These are phyloP conservation scores for Philypnodon macrostomus DNA, from an alignment of 2,797 vertebrate species.

Conservation along the genomic window DNA sequence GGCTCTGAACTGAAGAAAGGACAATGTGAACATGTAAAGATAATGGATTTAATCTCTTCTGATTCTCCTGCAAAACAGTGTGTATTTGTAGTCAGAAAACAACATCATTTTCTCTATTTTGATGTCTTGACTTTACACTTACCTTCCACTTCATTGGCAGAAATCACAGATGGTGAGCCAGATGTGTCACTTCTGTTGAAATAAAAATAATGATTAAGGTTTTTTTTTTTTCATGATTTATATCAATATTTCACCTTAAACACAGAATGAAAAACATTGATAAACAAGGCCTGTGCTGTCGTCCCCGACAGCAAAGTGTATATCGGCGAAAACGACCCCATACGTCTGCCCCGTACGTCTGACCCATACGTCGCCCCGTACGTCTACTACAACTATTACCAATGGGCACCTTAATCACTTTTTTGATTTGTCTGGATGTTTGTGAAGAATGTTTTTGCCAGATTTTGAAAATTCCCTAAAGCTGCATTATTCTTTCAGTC, in stretches of 20 bases:
- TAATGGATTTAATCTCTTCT: conserved; percentile 55
- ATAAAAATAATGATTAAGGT: conserved; percentile 9
- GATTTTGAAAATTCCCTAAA: too few relatives aligned
- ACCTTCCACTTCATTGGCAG: conserved; percentile 54
- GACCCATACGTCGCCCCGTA: too few relatives aligned
- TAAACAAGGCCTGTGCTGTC: too few relatives aligned
- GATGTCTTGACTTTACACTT: conserved; percentile 38
- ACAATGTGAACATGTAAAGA: conserved; percentile 69
- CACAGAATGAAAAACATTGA: not conserved
- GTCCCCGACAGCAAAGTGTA: too few relatives aligned
- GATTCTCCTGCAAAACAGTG: conserved; percentile 35
- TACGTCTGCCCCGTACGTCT: too few relatives aligned
- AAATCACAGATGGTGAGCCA: conserved; percentile 47
- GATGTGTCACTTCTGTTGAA: conserved; percentile 47
- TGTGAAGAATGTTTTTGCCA: too few relatives aligned
- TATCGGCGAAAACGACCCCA: too few relatives aligned
- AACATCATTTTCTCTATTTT: not conserved
- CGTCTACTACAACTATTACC: too few relatives aligned
- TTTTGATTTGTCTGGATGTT: too few relatives aligned
- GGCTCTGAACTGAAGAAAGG: conserved; percentile 51
- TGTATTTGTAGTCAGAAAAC: not conserved
- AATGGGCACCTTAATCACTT: too few relatives aligned
- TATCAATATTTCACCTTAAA: not conserved
- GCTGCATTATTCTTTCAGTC: too few relatives aligned
- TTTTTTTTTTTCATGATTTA: not conserved